Conservation (phyloP, 2,113 vertebrate species). For the Pristiophorus japonicus region DNA sequence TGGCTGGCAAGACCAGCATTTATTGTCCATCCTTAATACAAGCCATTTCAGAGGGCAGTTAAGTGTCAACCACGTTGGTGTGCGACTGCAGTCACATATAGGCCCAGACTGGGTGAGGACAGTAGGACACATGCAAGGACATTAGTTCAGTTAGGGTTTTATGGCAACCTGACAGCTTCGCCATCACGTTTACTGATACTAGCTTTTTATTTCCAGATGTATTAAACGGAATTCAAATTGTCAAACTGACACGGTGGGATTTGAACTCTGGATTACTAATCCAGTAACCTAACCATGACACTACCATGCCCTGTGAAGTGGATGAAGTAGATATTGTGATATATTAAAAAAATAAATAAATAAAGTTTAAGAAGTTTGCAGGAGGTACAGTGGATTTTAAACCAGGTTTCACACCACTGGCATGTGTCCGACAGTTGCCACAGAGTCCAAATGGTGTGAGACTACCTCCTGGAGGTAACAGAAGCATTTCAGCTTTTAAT, state of each 20-base stretch:
- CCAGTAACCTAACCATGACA: not conserved
- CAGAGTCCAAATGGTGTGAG: not conserved
- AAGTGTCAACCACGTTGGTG: not conserved
- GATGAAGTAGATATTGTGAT: not conserved
- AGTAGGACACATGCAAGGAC: too few relatives aligned
- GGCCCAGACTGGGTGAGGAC: not conserved
- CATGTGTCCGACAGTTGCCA: not conserved
- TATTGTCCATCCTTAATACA: not conserved
- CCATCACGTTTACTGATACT: not conserved
- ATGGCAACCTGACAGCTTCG: not conserved
- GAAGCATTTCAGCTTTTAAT: not conserved
- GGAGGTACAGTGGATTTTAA: not conserved
- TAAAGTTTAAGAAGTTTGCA: not conserved
- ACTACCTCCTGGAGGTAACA: not conserved
- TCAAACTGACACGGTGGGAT: not conserved
- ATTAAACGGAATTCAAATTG: not conserved
- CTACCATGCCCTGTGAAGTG: not conserved
- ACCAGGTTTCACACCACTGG: not conserved
- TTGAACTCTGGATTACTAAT: not conserved
- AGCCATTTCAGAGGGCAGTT: not conserved
- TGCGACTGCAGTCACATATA: not conserved
- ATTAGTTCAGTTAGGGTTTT: not conserved
- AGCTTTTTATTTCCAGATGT: not conserved
- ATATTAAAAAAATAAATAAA: too few relatives aligned
- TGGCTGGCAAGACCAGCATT: not conserved